A percentile compares a stretch with the other conserved stretches of the same genome.
Evolutionary conservation across 53 echinoderm and acorn worm genomes (phyloP).

Genomic region (Mesocentrotus franciscanus): DNA sequence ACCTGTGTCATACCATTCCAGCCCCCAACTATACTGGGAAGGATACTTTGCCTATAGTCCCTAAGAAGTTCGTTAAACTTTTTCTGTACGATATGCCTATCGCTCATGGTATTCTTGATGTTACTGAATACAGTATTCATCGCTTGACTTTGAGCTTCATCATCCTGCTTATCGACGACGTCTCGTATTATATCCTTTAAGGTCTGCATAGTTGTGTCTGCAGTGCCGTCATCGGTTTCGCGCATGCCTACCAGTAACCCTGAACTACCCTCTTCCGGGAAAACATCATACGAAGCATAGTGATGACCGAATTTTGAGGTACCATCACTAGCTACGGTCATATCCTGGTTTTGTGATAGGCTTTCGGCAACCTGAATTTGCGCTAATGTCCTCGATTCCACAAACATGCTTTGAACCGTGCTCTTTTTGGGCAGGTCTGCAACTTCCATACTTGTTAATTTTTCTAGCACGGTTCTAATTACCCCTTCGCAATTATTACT

Average conservation of each 20-base stretch:
- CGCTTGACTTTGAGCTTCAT: not conserved
- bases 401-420: not conserved
- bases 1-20: constrained; percentile 54
- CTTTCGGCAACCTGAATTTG: constrained; percentile 46
- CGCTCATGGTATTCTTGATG: constrained; percentile 72
- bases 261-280: not conserved
- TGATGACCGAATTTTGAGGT: constrained; percentile 23
- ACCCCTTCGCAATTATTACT: constrained; percentile 15
- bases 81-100: constrained; percentile 66
- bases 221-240: constrained; percentile 41
- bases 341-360: not conserved
- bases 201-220: not conserved
- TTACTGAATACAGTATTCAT: constrained; percentile 26
- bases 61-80: constrained; percentile 66
- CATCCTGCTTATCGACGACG: not conserved
- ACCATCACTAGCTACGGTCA: constrained; percentile 33
- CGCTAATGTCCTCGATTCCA: constrained; percentile 36
- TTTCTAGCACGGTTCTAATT: not conserved
- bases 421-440: constrained; percentile 2
- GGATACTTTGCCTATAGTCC: constrained; percentile 66
- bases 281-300: not conserved
- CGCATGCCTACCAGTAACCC: constrained; percentile 22
- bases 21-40: constrained; percentile 61
- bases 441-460: not conserved
- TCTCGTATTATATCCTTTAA: not conserved